Evolutionary conservation across 1,140 invertebrate genomes (phyloP), one percentile per base, ranked within the genome.

Genomic region (Teleopsis dalmanni): DNA sequence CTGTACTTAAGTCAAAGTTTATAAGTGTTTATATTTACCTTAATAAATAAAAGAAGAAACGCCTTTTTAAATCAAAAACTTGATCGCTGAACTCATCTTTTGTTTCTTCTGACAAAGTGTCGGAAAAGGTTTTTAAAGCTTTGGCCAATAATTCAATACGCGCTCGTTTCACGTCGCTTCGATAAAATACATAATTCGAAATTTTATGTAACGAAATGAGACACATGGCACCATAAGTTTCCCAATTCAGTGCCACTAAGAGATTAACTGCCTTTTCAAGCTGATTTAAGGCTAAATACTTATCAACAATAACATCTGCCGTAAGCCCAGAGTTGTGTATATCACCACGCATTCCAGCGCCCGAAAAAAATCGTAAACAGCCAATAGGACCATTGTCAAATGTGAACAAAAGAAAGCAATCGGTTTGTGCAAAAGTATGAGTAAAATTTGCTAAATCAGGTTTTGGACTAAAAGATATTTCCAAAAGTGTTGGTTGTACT

Each of bases 31-130:
- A n/a, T n/a, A n/a, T n/a, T n/a, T 60, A 84, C 81, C 84, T 78
- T 22, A 90, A 70, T 40, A 90, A 66, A 62, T 83, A 82, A 70
- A 89, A 84, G 57, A 89, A 90, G 71, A 88, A 88, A 56, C 84
- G 66, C 48, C 86, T 71, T 7, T 86, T 87, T 18, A 90, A 71
- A 59, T 84, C 80, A 55, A 81, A 75, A 18, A 90, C 79, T 70
- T 85, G 78, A 58, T 85, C 82, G 31, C 78, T 77, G 57, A 82
- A 85, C 68, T 85, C 82, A 53, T 84, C 75, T 57, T 84, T 79
- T 0, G 79, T 78, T n/a, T 78, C 73, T 58, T 83, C 78, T 58
- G 78, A 78, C 35, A 88, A 74, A 9, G 81, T 78, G 54, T 76
- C 71, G 1, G 75, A 57, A 65, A 85, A 89, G 59, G 81, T 82